These are phyloP conservation scores for Pegoplata infirma DNA, from an alignment of 2,888 invertebrate genomes.

Conservation along the genomic window DNA sequence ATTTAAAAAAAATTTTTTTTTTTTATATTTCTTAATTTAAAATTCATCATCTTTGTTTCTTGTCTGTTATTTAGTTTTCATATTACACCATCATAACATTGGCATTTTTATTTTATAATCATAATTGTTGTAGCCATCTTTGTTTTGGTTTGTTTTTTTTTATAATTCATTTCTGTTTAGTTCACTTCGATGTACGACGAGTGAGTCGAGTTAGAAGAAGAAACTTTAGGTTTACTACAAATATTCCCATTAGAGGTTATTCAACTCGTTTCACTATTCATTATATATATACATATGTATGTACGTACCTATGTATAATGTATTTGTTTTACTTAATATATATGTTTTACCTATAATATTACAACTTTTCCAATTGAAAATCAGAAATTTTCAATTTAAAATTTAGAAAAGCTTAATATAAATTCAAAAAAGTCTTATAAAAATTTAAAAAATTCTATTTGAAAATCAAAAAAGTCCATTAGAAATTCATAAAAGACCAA, in stretches of 20 bases:
- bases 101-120: constrained; percentile 45
- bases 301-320: constrained; percentile 13
- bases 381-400: too few relatives aligned
- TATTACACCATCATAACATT: constrained; percentile 35
- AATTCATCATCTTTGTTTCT: constrained; percentile 6
- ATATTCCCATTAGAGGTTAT: constrained; percentile 61
- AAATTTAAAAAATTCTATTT: too few relatives aligned
- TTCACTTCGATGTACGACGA: background rate
- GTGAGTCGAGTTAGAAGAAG: background rate
- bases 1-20: background rate
- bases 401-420: too few relatives aligned
- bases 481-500: too few relatives aligned
- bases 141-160: constrained; percentile 8
- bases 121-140: constrained; percentile 42
- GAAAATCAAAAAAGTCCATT: too few relatives aligned
- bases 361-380: too few relatives aligned
- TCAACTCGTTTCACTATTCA: constrained; percentile 55
- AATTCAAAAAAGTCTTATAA: too few relatives aligned
- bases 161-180: constrained; percentile 27
- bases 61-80: background rate
- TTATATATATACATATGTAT: constrained; percentile 4
- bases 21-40: background rate
- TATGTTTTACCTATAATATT: too few relatives aligned
- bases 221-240: constrained; percentile 49
- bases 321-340: background rate